Conservation (phyloP, 2,113 vertebrate genomes). For the Protobothrops flavoviridis region DNA sequence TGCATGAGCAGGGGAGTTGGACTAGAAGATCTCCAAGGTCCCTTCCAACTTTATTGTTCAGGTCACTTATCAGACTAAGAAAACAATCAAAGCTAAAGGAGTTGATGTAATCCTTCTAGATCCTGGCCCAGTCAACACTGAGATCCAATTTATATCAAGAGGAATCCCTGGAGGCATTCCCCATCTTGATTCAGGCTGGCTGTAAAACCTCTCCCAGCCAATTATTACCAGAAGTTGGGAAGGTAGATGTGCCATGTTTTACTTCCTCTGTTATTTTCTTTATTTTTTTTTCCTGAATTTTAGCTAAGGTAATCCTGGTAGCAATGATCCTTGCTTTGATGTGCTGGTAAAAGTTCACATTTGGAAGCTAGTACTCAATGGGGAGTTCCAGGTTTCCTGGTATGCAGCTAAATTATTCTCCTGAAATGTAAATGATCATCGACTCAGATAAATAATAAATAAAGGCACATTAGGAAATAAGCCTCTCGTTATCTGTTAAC, state of each 20-base stretch:
- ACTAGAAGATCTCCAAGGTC: background rate
- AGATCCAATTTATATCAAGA: background rate
- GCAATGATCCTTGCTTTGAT: background rate
- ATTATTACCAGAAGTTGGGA: background rate
- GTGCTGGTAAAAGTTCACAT: slow-evolving; percentile 30
- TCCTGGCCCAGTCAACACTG: background rate
- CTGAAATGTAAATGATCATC: slow-evolving; percentile 37
- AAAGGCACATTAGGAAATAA: slow-evolving; percentile 30
- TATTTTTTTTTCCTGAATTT: background rate
- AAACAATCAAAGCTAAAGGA: background rate
- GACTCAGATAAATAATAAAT: slow-evolving; percentile 41
- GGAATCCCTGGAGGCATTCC: background rate
- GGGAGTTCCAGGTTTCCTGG: slow-evolving; percentile 19
- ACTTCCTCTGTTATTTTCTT: background rate
- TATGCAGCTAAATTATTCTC: slow-evolving; percentile 38
- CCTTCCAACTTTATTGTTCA: background rate
- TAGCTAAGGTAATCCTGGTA: background rate
- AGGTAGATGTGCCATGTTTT: background rate
- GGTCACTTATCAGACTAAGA: background rate
- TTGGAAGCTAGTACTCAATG: slow-evolving; percentile 28
- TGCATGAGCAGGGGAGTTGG: background rate
- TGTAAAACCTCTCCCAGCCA: background rate
- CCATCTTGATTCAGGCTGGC: background rate
- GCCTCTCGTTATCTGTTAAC: slow-evolving; percentile 41
- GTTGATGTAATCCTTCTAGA: background rate